These are phyloP conservation scores for Bubo bubo DNA, from an alignment of 2,113 vertebrate genomes.

Conservation along the genomic window DNA sequence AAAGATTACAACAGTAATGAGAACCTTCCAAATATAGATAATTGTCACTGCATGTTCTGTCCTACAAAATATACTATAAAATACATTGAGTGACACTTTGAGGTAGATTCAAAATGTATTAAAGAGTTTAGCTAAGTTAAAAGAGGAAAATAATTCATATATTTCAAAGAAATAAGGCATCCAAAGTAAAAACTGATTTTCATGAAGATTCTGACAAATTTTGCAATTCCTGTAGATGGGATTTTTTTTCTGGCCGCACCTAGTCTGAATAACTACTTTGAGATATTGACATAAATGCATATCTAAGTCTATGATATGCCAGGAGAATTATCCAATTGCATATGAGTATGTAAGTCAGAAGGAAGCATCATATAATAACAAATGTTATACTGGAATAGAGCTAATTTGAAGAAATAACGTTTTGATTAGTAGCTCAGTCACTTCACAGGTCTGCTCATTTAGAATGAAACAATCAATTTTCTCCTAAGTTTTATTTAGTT, in stretches of 20 bases:
- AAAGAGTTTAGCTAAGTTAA: neutral
- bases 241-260: neutral
- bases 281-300: neutral
- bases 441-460: neutral
- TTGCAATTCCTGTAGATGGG: fast-evolving
- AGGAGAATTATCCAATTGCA: neutral
- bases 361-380: neutral
- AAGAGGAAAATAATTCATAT: neutral
- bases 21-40: neutral
- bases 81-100: neutral
- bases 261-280: neutral
- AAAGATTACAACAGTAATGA: neutral
- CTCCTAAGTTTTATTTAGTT: neutral
- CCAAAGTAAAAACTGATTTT: neutral
- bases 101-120: neutral
- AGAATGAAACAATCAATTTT: neutral
- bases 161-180: neutral
- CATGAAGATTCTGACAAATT: neutral
- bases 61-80: neutral
- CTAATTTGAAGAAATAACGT: neutral
- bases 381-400: neutral
- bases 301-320: neutral
- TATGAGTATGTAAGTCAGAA: neutral
- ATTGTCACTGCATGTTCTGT: neutral
- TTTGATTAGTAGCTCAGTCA: neutral